Percentiles rank a stretch among this genome's conserved stretches.
Conservation (phyloP, 2,888 invertebrate genomes). For the Pomacea canaliculata region DNA sequence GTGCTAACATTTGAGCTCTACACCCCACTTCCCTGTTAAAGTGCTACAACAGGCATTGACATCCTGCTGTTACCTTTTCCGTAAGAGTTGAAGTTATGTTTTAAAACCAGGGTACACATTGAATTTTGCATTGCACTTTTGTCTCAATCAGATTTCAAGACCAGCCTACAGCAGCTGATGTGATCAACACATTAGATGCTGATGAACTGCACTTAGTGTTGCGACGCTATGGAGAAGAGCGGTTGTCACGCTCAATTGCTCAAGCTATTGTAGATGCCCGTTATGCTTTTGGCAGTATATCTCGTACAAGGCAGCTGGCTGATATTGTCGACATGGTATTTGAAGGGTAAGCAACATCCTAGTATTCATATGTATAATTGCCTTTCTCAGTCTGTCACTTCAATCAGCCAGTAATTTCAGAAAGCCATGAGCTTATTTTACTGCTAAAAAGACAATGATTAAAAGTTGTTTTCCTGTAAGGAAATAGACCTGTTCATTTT, state of each 20-base stretch:
- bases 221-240: conserved; percentile 94
- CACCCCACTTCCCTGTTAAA: too few species aligned
- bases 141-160: conserved; percentile 71
- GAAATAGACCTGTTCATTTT: too few species aligned
- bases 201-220: conserved; percentile 84
- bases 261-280: conserved; percentile 88
- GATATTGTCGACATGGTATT: conserved; percentile 76
- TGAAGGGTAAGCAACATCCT: conserved; percentile 40
- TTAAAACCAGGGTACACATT: too few species aligned
- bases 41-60: too few species aligned
- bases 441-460: too few species aligned
- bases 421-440: too few species aligned
- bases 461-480: too few species aligned
- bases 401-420: too few species aligned
- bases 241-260: conserved; percentile 85
- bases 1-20: too few species aligned
- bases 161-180: conserved; percentile 87
- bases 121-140: too few species aligned
- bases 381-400: background rate
- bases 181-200: conserved; percentile 84
- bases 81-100: too few species aligned
- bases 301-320: conserved; percentile 86
- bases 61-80: too few species aligned
- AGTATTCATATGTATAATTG: background rate
- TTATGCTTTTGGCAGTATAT: conserved; percentile 80